A percentile compares a stretch with the other conserved stretches of the same genome.
These are phyloP conservation scores for Brachyptera risi DNA, from an alignment of 2,888 invertebrate species.

Conservation along the genomic window DNA sequence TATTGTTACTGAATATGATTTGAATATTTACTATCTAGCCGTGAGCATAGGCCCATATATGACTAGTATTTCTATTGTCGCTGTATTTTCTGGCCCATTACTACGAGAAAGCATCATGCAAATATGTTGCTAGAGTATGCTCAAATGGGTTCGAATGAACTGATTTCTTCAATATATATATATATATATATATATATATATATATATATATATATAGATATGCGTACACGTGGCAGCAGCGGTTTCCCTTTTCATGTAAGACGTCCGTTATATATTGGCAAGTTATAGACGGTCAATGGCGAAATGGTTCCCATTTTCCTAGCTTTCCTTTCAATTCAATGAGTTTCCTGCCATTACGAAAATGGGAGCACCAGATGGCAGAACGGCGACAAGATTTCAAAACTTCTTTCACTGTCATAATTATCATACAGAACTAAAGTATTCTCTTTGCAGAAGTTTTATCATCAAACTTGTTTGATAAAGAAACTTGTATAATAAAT, in stretches of 20 bases:
- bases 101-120: constrained; percentile 2
- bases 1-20: neutral
- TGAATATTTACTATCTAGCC: constrained; percentile 10
- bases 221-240: no score
- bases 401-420: constrained; percentile 13
- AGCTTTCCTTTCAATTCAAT: no score
- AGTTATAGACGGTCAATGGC: no score
- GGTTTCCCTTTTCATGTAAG: no score
- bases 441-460: neutral
- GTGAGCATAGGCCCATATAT: no score
- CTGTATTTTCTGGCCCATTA: constrained; percentile 1
- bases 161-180: no score
- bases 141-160: constrained; percentile 5
- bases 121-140: neutral
- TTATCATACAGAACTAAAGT: constrained; percentile 12
- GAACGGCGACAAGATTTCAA: neutral
- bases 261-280: no score
- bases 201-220: no score
- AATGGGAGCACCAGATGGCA: neutral
- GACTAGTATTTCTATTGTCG: neutral
- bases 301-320: no score
- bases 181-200: no score
- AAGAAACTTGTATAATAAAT: constrained; percentile 5
- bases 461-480: constrained; percentile 9
- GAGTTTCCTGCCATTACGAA: no score